phyloP scores from a whole-genome alignment of 2,888 invertebrate genomes.

The Coelopa pilipes region DNA sequence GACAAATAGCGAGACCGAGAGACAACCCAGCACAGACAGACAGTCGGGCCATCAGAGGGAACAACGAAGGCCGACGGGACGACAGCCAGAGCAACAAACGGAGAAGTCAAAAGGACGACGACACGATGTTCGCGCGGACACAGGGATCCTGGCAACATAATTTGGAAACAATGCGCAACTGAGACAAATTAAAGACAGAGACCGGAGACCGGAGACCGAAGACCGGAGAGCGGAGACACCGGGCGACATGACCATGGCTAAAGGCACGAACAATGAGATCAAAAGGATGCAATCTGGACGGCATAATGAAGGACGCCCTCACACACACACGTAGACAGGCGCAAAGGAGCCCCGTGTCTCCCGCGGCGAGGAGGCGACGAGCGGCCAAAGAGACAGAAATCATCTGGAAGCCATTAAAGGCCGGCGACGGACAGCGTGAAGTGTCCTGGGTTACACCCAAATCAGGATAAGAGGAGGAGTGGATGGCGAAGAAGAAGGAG shows the following conservation, averaged over 20 bases:
- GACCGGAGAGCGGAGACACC: too few species aligned
- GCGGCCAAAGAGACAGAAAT: background rate
- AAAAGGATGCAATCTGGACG: background rate
- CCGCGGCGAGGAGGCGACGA: background rate
- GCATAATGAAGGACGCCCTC: background rate
- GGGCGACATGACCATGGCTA: background rate
- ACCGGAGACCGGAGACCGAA: background rate
- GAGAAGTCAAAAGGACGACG: too few species aligned
- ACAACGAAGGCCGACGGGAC: background rate
- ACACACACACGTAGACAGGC: too few species aligned
- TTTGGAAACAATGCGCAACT: background rate
- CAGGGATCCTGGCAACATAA: conserved; percentile 2
- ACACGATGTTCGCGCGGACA: background rate
- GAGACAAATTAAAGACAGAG: background rate
- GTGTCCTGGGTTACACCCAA: conserved; percentile 10
- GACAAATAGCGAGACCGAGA: background rate
- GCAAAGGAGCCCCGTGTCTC: too few species aligned
- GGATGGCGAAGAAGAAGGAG: too few species aligned
- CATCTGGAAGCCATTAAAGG: background rate
- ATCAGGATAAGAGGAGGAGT: background rate
- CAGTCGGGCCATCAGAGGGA: background rate
- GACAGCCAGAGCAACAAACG: background rate
- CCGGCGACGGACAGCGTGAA: background rate
- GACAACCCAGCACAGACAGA: background rate
- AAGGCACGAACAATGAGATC: conserved; percentile 4